A percentile compares a stretch with the other conserved stretches of the same genome.
Conservation (phyloP, 2,888 invertebrate species). For the Branchipolynoe longqiensis region DNA sequence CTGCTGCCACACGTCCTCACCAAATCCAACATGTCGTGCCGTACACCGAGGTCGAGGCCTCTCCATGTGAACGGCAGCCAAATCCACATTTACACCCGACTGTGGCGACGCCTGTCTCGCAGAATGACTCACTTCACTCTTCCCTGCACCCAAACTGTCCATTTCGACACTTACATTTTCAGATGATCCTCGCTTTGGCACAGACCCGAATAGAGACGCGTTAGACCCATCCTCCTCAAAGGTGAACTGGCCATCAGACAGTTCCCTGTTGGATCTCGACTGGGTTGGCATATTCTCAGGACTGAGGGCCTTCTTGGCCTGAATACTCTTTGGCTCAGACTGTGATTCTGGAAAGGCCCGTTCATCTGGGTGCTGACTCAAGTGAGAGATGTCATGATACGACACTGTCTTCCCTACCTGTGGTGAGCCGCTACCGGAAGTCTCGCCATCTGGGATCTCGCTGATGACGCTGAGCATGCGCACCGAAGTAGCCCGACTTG, state of each 20-base stretch:
- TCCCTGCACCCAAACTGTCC: neutral
- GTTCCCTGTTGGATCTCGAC: no score
- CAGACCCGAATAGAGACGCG: no score
- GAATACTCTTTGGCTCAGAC: neutral
- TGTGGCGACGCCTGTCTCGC: no score
- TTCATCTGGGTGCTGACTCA: neutral
- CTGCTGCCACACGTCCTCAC: slow-evolving; percentile 28
- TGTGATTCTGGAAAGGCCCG: neutral
- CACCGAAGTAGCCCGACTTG: neutral
- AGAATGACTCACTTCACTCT: no score
- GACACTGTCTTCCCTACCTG: slow-evolving; percentile 28
- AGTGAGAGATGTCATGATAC: neutral
- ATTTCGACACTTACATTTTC: neutral
- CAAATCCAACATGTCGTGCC: neutral
- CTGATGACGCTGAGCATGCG: slow-evolving; percentile 7
- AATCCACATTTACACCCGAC: no score
- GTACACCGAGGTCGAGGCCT: neutral
- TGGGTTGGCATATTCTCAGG: neutral
- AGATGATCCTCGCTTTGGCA: no score
- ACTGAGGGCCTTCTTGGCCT: neutral
- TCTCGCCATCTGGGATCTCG: slow-evolving; percentile 1
- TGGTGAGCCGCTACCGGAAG: neutral
- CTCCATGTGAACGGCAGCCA: neutral
- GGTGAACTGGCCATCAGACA: no score
- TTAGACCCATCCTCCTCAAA: no score